These are phyloP conservation scores for Nycticebus coucang DNA, from an alignment of 2,113 vertebrate species.

Conservation along the genomic window DNA sequence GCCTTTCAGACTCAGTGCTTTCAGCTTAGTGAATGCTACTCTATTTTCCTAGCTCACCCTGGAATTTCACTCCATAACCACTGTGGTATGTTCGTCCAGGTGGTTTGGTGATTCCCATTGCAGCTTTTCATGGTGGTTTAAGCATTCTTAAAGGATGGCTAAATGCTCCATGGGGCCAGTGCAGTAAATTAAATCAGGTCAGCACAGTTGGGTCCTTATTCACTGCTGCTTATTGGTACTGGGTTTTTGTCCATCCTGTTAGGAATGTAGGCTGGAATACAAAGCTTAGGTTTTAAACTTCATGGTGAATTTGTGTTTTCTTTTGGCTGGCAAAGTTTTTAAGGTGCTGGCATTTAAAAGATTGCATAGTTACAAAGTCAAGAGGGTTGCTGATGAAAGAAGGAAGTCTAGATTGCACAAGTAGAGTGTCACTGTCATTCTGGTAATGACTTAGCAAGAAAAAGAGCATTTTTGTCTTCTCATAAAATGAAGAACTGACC, in stretches of 20 bases:
- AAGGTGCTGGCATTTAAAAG: slow-evolving; percentile 64
- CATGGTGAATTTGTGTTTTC: slow-evolving; percentile 65
- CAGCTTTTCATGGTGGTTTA: slow-evolving; percentile 76
- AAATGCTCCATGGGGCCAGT: slow-evolving; percentile 71
- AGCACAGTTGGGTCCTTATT: slow-evolving; percentile 66
- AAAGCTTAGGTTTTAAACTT: slow-evolving; percentile 57
- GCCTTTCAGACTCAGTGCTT: slow-evolving; percentile 16
- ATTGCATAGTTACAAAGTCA: slow-evolving; percentile 60
- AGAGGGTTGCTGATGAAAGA: slow-evolving; percentile 71
- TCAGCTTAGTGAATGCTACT: slow-evolving; percentile 51
- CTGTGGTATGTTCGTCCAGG: slow-evolving; percentile 69
- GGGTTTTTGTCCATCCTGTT: slow-evolving; percentile 64
- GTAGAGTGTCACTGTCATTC: slow-evolving; percentile 43
- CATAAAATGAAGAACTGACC: slow-evolving; percentile 71
- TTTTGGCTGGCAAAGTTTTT: slow-evolving; percentile 56
- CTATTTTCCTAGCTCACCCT: slow-evolving; percentile 55
- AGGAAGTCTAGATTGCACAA: slow-evolving; percentile 72
- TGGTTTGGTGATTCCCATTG: slow-evolving; percentile 74
- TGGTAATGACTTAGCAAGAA: slow-evolving; percentile 73
- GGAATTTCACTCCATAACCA: slow-evolving; percentile 67
- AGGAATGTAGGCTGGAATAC: slow-evolving; percentile 55
- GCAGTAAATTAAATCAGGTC: slow-evolving; percentile 75
- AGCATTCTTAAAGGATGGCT: slow-evolving; percentile 75
- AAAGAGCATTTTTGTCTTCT: slow-evolving; percentile 61
- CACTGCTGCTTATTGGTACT: slow-evolving; percentile 57